Percentiles rank a stretch among this genome's conserved stretches.
Evolutionary conservation across 1,140 invertebrate species (phyloP).

Genomic region (Plectrocnemia conspersa): DNA sequence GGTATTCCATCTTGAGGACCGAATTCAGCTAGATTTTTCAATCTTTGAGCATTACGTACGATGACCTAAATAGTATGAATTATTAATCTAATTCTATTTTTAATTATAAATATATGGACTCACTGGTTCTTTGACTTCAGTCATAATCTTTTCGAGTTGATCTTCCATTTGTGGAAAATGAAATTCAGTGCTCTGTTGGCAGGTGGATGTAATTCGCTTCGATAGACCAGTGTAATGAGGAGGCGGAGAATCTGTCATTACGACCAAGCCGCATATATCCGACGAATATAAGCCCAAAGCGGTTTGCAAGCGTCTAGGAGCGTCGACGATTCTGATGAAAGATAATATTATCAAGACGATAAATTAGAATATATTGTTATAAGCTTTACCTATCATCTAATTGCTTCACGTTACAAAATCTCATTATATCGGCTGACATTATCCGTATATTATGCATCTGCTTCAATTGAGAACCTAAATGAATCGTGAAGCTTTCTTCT

Average conservation of each 20-base stretch:
- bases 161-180: conserved; percentile 84
- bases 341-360: not conserved
- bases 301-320: conserved; percentile 82
- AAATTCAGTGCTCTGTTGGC: conserved; percentile 73
- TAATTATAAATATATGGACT: conserved; percentile 15
- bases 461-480: conserved; percentile 95
- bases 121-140: conserved; percentile 48
- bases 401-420: conserved; percentile 70
- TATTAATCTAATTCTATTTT: not conserved
- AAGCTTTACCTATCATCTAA: conserved; percentile 49
- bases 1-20: conserved; percentile 18
- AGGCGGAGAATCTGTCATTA: conserved; percentile 45
- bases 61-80: conserved; percentile 36
- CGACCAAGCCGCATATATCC: conserved; percentile 81
- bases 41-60: conserved; percentile 39
- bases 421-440: conserved; percentile 78
- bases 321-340: conserved; percentile 15
- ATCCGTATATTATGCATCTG: conserved; percentile 97
- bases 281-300: conserved; percentile 90
- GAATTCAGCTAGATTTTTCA: conserved; percentile 27
- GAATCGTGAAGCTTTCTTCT: conserved; percentile 96
- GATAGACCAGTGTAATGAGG: conserved; percentile 35
- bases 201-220: conserved; percentile 49
- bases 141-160: conserved; percentile 75
- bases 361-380: not conserved